phyloP scores from a whole-genome alignment of 2,113 vertebrate genomes.

The Aldabrachelys gigantea region DNA sequence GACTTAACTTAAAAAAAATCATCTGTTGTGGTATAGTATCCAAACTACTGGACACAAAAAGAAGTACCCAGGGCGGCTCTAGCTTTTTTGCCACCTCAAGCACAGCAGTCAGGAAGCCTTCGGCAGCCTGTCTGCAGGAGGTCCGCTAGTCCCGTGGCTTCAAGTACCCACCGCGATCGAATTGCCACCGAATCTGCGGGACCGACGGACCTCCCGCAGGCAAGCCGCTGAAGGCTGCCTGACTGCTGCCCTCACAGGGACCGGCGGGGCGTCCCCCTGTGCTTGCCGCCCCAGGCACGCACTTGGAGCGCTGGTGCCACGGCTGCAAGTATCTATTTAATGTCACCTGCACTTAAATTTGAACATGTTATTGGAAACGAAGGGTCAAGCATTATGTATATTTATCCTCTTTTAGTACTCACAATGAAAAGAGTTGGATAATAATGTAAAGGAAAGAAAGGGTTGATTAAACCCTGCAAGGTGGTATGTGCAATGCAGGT shows the following conservation, averaged over 20 bases:
- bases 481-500: not conserved
- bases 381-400: not conserved
- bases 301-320: too few relatives aligned
- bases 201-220: too few relatives aligned
- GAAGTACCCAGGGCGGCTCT: not conserved
- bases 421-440: not conserved
- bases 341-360: not conserved
- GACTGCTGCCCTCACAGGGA: too few relatives aligned
- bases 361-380: not conserved
- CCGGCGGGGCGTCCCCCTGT: too few relatives aligned
- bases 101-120: too few relatives aligned
- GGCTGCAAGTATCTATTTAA: not conserved
- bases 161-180: too few relatives aligned
- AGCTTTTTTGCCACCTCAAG: too few relatives aligned
- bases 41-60: not conserved
- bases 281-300: too few relatives aligned
- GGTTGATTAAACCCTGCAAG: not conserved
- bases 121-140: too few relatives aligned
- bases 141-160: too few relatives aligned
- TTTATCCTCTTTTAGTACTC: not conserved
- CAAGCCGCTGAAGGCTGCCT: too few relatives aligned
- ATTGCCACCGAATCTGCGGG: too few relatives aligned
- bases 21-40: not conserved
- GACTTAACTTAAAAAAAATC: not conserved
- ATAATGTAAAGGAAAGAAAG: not conserved